A percentile compares a stretch with the other conserved stretches of the same genome.
phyloP scores from a whole-genome alignment of 2,888 invertebrate genomes.

The Xestia sexstrigata region DNA sequence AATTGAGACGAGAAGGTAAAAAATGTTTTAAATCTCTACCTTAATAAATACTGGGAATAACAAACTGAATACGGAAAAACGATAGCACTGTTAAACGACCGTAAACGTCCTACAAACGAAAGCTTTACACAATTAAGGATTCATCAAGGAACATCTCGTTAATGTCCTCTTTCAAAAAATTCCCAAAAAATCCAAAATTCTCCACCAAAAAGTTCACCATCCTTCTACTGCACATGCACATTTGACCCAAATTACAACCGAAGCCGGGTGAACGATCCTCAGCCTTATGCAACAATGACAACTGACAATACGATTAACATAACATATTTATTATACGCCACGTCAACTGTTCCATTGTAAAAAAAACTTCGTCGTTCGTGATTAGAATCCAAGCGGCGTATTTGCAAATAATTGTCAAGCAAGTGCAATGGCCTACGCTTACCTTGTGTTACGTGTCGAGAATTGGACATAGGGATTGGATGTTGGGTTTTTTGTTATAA shows the following conservation, averaged over 20 bases:
- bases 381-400: slow-evolving; percentile 77
- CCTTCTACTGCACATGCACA: slow-evolving; percentile 8
- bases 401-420: slow-evolving; percentile 84
- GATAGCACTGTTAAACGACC: not conserved
- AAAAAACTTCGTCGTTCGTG: slow-evolving; percentile 76
- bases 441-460: slow-evolving; percentile 84
- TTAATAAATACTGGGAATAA: not conserved
- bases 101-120: no score
- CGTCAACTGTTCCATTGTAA: slow-evolving; percentile 80
- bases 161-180: no score
- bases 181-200: no score
- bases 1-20: not conserved
- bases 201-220: not conserved
- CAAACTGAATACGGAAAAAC: not conserved
- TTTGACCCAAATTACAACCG: slow-evolving; percentile 62
- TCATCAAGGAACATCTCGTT: not conserved
- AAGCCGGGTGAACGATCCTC: slow-evolving; percentile 62
- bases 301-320: slow-evolving; percentile 81
- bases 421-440: slow-evolving; percentile 85
- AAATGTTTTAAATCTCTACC: no score
- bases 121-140: not conserved
- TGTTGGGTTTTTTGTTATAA: slow-evolving; percentile 66
- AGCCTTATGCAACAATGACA: slow-evolving; percentile 81
- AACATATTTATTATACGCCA: slow-evolving; percentile 77
- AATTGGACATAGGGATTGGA: slow-evolving; percentile 65